phyloP scores from a whole-genome alignment of 2,888 invertebrate species.

The Griposia aprilina region DNA sequence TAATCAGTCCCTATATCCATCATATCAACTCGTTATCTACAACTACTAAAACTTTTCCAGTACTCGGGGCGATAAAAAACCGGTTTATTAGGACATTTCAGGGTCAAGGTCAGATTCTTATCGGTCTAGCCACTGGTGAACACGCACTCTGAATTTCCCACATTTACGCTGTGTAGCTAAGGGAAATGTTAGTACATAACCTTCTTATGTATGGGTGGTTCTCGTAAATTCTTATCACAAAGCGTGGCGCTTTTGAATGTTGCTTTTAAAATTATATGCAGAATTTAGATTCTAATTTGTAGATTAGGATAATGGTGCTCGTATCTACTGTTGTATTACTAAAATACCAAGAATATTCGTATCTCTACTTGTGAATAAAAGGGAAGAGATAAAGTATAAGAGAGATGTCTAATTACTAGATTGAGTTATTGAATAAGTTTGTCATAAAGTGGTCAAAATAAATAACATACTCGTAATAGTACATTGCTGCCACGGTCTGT shows the following conservation, averaged over 20 bases:
- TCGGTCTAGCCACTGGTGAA: slow-evolving; percentile 39
- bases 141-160: slow-evolving; percentile 56
- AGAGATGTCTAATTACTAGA: background rate
- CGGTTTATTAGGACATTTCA: slow-evolving; percentile 52
- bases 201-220: slow-evolving; percentile 29
- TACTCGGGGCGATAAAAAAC: slow-evolving; percentile 54
- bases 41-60: slow-evolving; percentile 57
- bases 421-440: background rate
- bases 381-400: background rate
- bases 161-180: slow-evolving; percentile 19
- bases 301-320: slow-evolving; percentile 22
- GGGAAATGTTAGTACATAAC: slow-evolving; percentile 49
- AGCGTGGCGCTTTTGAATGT: slow-evolving; percentile 27
- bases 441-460: background rate
- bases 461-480: no score
- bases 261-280: slow-evolving; percentile 53
- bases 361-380: background rate
- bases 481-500: no score
- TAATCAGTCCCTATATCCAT: slow-evolving; percentile 27
- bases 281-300: slow-evolving; percentile 55
- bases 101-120: slow-evolving; percentile 56
- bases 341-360: background rate
- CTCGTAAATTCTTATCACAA: slow-evolving; percentile 53
- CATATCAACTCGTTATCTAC: slow-evolving; percentile 43
- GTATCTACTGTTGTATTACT: slow-evolving; percentile 9